These are phyloP conservation scores for Spinus olivaceus DNA, from an alignment of 2,797 vertebrate species.

Conservation along the genomic window DNA sequence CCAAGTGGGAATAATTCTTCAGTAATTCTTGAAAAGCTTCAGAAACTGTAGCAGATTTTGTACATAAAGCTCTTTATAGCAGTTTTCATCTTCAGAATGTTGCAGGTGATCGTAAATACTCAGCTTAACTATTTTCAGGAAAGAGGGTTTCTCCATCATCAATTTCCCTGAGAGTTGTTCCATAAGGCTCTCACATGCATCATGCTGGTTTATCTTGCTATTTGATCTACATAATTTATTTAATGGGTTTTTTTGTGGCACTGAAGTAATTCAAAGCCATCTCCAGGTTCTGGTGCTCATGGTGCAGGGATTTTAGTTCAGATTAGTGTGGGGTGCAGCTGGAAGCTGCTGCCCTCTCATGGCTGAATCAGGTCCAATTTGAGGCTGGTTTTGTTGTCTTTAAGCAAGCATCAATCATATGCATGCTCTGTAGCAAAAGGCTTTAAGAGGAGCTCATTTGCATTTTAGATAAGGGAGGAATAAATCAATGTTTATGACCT, in stretches of 20 bases:
- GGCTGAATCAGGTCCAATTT: background rate
- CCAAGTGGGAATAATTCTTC: background rate
- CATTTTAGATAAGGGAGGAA: background rate
- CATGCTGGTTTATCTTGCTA: background rate
- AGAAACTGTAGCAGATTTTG: background rate
- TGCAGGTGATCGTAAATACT: background rate
- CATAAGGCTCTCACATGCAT: background rate
- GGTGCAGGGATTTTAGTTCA: background rate
- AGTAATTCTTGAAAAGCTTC: background rate
- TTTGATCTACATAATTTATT: background rate
- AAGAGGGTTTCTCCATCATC: background rate
- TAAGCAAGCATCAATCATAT: background rate
- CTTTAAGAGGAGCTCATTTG: background rate
- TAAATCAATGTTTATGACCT: background rate
- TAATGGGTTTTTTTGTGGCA: background rate
- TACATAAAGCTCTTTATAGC: background rate
- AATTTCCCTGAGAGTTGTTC: background rate
- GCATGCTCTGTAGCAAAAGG: background rate
- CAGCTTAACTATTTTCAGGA: background rate
- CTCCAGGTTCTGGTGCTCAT: background rate
- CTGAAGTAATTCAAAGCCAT: background rate
- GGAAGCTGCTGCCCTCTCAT: constrained; percentile 26
- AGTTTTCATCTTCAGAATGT: background rate
- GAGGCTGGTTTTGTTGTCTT: background rate
- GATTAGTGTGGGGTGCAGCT: background rate